Conservation (phyloP, 2,888 invertebrate species). For the Aproaerema taeniolella region DNA sequence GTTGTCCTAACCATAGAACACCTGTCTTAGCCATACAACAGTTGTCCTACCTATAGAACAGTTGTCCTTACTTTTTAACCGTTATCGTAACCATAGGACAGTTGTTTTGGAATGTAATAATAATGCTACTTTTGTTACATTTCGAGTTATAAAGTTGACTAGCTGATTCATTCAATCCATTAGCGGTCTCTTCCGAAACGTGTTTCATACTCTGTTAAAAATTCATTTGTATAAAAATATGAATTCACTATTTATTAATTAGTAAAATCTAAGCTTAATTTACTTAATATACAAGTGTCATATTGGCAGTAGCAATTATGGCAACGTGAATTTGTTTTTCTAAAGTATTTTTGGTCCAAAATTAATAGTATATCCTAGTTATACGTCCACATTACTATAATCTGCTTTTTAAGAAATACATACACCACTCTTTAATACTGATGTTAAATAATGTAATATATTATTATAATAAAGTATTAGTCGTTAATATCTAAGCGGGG, state of each 20-base stretch:
- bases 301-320: conserved; percentile 73
- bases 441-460: conserved; percentile 59
- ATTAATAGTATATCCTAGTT: conserved; percentile 50
- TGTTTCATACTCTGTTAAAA: conserved; percentile 10
- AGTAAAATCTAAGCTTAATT: conserved; percentile 24
- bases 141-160: conserved; percentile 33
- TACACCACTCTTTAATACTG: conserved; percentile 75
- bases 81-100: no score
- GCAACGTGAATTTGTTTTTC: conserved; percentile 72
- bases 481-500: conserved; percentile 62
- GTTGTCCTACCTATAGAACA: no score
- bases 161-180: conserved; percentile 34
- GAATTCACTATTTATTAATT: conserved; percentile 33
- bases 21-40: no score
- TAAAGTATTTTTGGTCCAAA: conserved; percentile 74
- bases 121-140: conserved; percentile 15
- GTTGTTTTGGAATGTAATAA: no score
- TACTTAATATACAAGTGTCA: conserved; percentile 53
- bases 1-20: no score
- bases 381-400: conserved; percentile 47
- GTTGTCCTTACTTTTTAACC: no score
- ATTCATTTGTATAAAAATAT: conserved; percentile 56
- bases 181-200: conserved; percentile 3
- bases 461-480: conserved; percentile 50
- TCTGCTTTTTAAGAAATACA: conserved; percentile 56